Evolutionary conservation across 2,113 vertebrate species (phyloP).

Genomic region (Emydocephalus ijimae): DNA sequence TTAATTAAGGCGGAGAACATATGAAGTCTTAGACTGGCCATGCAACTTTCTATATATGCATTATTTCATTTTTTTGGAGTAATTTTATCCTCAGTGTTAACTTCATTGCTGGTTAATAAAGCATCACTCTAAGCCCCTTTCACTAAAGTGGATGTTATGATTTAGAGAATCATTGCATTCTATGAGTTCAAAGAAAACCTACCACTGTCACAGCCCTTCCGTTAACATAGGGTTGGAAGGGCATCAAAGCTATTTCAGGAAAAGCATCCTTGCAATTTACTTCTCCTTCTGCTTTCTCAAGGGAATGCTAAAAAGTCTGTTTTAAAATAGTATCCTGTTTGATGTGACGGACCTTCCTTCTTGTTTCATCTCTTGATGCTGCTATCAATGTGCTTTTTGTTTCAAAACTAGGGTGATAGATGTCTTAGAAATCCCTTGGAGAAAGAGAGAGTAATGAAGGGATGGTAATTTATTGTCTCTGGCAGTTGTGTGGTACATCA

Average conservation of each 20-base stretch:
- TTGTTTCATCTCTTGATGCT: background rate
- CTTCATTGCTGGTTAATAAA: background rate
- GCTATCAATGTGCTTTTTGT: background rate
- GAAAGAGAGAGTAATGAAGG: conserved; percentile 13
- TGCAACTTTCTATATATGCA: background rate
- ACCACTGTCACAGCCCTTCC: background rate
- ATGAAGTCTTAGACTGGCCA: background rate
- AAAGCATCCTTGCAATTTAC: background rate
- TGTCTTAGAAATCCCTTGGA: background rate
- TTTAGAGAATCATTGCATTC: conserved; percentile 1
- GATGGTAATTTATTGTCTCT: conserved; percentile 13
- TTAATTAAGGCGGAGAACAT: background rate
- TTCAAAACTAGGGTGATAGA: background rate
- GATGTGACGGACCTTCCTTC: background rate
- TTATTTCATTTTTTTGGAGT: background rate
- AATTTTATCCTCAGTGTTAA: background rate
- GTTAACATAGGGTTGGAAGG: background rate
- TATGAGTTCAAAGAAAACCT: background rate
- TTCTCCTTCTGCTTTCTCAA: conserved; percentile 4
- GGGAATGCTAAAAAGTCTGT: background rate
- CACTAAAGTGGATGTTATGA: background rate
- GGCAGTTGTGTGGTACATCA: background rate
- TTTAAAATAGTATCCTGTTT: background rate
- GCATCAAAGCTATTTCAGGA: background rate
- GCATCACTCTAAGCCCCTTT: background rate